A percentile compares a stretch with the other conserved stretches of the same genome.
Conservation (phyloP, 2,888 invertebrate genomes). For the Rhyacophila evoluta region DNA sequence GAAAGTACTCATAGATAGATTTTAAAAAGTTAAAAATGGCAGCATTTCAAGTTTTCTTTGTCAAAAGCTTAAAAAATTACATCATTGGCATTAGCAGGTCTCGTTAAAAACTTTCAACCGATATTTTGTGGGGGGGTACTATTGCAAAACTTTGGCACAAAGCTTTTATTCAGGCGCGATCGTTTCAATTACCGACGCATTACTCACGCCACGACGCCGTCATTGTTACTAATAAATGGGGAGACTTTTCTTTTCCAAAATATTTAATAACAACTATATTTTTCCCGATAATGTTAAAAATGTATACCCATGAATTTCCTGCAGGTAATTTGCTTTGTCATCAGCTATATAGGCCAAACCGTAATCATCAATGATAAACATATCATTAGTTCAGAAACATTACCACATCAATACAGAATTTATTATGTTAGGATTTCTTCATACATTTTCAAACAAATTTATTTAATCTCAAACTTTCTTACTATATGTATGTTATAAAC, state of each 20-base stretch:
- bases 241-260: background rate
- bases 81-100: background rate
- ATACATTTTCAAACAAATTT: too few species aligned
- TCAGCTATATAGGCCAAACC: background rate
- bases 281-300: background rate
- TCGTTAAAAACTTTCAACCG: background rate
- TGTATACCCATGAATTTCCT: background rate
- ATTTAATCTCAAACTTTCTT: too few species aligned
- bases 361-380: too few species aligned
- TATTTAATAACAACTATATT: background rate
- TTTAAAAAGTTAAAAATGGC: too few species aligned
- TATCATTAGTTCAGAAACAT: too few species aligned
- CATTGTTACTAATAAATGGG: background rate
- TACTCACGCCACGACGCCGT: constrained; percentile 19
- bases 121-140: background rate
- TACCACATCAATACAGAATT: too few species aligned
- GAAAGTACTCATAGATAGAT: too few species aligned
- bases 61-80: too few species aligned
- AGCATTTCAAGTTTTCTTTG: too few species aligned
- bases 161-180: background rate
- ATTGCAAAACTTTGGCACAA: background rate
- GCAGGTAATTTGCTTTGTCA: background rate
- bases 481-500: too few species aligned
- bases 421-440: too few species aligned
- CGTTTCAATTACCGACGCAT: constrained; percentile 36